phyloP scores from a whole-genome alignment of 2,888 invertebrate genomes.

The Andrena chrysosceles region DNA sequence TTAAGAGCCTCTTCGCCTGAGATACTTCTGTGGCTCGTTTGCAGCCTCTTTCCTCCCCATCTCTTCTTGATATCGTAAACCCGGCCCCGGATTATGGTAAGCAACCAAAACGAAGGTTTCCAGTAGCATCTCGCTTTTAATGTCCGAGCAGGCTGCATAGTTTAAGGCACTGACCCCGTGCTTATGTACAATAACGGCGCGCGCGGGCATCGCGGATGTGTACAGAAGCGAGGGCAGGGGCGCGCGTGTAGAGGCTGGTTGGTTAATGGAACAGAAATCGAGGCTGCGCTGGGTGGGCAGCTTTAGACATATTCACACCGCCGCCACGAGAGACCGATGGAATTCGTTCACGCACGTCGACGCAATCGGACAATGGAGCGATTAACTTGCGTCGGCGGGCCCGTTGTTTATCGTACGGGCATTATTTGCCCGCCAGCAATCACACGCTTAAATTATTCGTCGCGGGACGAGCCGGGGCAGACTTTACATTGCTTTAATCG shows the following conservation, averaged over 20 bases:
- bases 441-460: slow-evolving; percentile 82
- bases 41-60: too few relatives aligned
- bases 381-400: slow-evolving; percentile 80
- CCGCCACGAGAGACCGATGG: slow-evolving; percentile 62
- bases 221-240: not conserved
- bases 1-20: too few relatives aligned
- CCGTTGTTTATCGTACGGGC: slow-evolving; percentile 80
- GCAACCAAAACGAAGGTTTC: not conserved
- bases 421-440: slow-evolving; percentile 79
- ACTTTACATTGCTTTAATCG: slow-evolving; percentile 80
- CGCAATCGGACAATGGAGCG: slow-evolving; percentile 81
- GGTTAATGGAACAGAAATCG: slow-evolving; percentile 32
- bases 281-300: slow-evolving; percentile 1
- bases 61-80: not conserved
- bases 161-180: not conserved
- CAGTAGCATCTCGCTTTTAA: not conserved
- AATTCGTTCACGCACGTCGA: slow-evolving; percentile 77
- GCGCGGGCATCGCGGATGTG: not conserved
- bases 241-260: not conserved
- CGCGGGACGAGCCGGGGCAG: slow-evolving; percentile 71
- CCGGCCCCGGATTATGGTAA: not conserved
- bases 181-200: not conserved
- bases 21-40: too few relatives aligned
- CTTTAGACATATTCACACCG: slow-evolving; percentile 39
- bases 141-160: not conserved